A percentile compares a stretch with the other conserved stretches of the same genome.
phyloP scores from a whole-genome alignment of 2,797 vertebrate genomes.

The Oreochromis grahami region DNA sequence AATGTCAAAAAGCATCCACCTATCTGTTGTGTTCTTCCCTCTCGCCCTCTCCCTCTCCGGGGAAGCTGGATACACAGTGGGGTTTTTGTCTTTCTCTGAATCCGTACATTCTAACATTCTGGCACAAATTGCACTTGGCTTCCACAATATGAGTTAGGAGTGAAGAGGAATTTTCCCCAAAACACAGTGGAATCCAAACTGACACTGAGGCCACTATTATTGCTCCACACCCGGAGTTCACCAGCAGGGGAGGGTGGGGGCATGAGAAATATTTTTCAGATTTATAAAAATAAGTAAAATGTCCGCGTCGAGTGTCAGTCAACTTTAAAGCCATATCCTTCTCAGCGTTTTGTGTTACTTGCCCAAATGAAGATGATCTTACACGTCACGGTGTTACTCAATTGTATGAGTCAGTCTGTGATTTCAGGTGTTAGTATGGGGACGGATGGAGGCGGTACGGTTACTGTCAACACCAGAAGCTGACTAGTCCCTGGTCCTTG shows the following conservation, averaged over 20 bases:
- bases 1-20: conserved; percentile 34
- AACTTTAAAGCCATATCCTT: not conserved
- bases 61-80: conserved; percentile 42
- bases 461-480: not conserved
- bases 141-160: conserved; percentile 53
- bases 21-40: conserved; percentile 23
- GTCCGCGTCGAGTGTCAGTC: not conserved
- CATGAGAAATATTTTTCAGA: conserved; percentile 15
- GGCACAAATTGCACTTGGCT: conserved; percentile 61
- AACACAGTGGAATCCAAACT: conserved; percentile 70
- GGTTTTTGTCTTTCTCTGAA: conserved; percentile 57
- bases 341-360: not conserved
- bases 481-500: not conserved
- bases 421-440: conserved; percentile 16
- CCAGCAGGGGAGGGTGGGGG: conserved; percentile 31
- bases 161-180: conserved; percentile 66
- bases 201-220: conserved; percentile 63
- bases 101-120: conserved; percentile 50
- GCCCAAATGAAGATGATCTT: not conserved
- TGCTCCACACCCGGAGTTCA: conserved; percentile 65
- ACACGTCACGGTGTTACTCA: not conserved
- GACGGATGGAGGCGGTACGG: not conserved
- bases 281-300: not conserved
- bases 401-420: not conserved
- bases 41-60: not conserved